A percentile compares a stretch with the other conserved stretches of the same genome.
Evolutionary conservation across 2,888 invertebrate species (phyloP).

Genomic region (Cerastoderma edule): DNA sequence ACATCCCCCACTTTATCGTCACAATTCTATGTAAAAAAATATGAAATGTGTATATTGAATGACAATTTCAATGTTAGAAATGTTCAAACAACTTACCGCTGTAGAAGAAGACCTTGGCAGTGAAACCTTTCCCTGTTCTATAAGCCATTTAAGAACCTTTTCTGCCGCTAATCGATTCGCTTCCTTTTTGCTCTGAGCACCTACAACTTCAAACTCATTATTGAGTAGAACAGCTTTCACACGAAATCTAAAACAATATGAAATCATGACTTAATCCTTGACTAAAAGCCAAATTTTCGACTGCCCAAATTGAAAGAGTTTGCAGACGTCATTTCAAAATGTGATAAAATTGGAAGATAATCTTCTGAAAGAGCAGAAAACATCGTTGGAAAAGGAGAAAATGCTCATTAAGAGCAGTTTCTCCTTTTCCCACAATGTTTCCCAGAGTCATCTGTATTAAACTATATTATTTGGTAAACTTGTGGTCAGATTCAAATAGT

Average conservation of each 20-base stretch:
- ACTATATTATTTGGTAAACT: too few species aligned
- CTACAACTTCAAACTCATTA: constrained; percentile 27
- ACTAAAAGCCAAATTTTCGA: too few species aligned
- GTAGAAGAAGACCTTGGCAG: constrained; percentile 19
- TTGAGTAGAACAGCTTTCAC: constrained; percentile 39
- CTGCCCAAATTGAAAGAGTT: too few species aligned
- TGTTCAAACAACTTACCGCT: too few species aligned
- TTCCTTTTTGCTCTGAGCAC: constrained; percentile 47
- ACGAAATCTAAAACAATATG: constrained; percentile 34
- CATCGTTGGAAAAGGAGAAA: not conserved
- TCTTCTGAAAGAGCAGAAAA: too few species aligned
- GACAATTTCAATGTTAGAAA: too few species aligned
- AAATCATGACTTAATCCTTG: not conserved
- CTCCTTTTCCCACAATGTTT: not conserved
- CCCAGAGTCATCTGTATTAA: too few species aligned
- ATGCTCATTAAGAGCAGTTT: constrained; percentile 1
- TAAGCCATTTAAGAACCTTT: constrained; percentile 31
- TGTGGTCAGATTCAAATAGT: too few species aligned
- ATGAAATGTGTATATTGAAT: constrained; percentile 2
- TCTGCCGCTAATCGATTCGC: constrained; percentile 46
- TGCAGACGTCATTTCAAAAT: too few species aligned
- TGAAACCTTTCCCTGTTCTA: constrained; percentile 36
- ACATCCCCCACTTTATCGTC: not conserved
- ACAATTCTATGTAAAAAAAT: not conserved
- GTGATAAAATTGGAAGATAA: too few species aligned